Evolutionary conservation across 1,140 invertebrate species (phyloP).

Genomic region (Plutomurus gul): DNA sequence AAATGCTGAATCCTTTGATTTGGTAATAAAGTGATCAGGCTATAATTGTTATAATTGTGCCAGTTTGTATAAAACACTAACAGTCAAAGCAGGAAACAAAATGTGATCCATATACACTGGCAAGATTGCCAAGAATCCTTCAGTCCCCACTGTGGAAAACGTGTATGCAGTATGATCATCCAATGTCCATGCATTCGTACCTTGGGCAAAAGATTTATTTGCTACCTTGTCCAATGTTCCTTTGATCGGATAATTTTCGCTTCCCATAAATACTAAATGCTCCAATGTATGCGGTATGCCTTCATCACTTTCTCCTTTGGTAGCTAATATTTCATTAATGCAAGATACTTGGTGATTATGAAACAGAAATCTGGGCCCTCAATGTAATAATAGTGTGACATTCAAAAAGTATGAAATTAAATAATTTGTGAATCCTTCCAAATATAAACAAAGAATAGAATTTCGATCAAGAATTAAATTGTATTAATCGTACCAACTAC

Average conservation of each 20-base stretch:
- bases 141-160: constrained; percentile 80
- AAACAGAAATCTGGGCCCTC: too few relatives aligned
- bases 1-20: constrained; percentile 74
- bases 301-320: constrained; percentile 88
- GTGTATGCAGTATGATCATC: constrained; percentile 88
- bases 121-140: constrained; percentile 83
- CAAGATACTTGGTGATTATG: too few relatives aligned
- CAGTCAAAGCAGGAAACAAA: constrained; percentile 70
- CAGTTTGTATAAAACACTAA: too few relatives aligned
- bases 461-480: too few relatives aligned
- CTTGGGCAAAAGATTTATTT: constrained; percentile 84
- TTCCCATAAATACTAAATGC: constrained; percentile 90
- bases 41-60: too few relatives aligned
- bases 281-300: constrained; percentile 90
- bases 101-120: constrained; percentile 91
- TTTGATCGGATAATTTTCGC: constrained; percentile 82
- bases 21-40: too few relatives aligned
- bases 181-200: constrained; percentile 84
- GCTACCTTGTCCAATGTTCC: constrained; percentile 85
- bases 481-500: constrained; percentile 78
- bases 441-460: too few relatives aligned
- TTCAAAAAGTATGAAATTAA: too few relatives aligned
- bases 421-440: too few relatives aligned
- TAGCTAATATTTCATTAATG: constrained; percentile 65
- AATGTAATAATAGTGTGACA: background rate